Evolutionary conservation across 2,113 vertebrate genomes (phyloP).

Genomic region (Rutilus rutilus): DNA sequence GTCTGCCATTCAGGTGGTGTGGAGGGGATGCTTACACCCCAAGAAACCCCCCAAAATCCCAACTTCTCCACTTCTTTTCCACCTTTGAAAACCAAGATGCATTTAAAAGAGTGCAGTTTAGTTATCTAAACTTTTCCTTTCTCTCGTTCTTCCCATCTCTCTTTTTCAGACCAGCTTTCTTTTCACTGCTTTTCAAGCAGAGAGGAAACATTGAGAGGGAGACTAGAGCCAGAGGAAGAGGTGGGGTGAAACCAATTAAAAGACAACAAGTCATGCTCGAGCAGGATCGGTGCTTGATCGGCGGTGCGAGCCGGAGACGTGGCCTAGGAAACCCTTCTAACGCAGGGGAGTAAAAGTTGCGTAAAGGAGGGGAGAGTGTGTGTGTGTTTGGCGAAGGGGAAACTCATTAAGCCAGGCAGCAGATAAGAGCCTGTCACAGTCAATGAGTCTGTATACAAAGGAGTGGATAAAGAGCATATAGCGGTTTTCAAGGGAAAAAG

Average conservation of each 20-base stretch:
- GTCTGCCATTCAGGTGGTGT: neutral
- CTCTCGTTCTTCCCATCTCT: neutral
- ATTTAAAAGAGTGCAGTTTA: constrained; percentile 16
- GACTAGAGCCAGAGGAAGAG: neutral
- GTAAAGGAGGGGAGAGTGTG: constrained; percentile 13
- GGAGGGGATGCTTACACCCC: neutral
- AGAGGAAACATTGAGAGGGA: constrained; percentile 30
- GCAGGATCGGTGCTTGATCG: constrained; percentile 25
- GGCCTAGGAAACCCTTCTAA: constrained; percentile 42
- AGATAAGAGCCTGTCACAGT: constrained; percentile 40
- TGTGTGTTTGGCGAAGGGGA: neutral
- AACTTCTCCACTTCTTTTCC: neutral
- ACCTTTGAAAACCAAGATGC: constrained; percentile 6
- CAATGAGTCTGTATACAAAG: constrained; percentile 33
- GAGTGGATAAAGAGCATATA: constrained; percentile 32
- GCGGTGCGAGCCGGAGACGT: constrained; percentile 21
- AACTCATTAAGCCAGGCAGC: constrained; percentile 25
- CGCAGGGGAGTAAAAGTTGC: constrained; percentile 8
- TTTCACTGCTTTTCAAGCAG: constrained; percentile 2
- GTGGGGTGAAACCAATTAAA: constrained; percentile 40
- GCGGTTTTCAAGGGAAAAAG: neutral
- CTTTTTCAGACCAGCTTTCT: constrained; percentile 21
- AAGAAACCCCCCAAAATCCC: neutral
- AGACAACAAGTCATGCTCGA: constrained; percentile 33
- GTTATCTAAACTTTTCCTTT: constrained; percentile 11